A percentile compares a stretch with the other conserved stretches of the same genome.
phyloP scores from a whole-genome alignment of 2,797 vertebrate genomes.

The Dicrostonyx torquatus region DNA sequence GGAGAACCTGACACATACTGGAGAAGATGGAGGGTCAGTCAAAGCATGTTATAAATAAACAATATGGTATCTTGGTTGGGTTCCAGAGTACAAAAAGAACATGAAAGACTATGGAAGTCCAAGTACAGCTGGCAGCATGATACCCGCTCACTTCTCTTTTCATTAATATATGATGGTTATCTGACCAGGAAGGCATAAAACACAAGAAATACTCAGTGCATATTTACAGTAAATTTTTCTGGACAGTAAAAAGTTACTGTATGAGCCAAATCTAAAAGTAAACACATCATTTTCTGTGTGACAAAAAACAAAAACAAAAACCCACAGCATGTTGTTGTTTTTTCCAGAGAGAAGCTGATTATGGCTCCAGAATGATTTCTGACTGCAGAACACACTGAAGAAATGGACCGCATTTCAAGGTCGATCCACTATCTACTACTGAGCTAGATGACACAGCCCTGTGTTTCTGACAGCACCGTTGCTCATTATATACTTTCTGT shows the following conservation, averaged over 20 bases:
- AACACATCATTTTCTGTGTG: neutral
- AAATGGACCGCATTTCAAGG: neutral
- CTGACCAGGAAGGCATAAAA: neutral
- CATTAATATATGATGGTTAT: neutral
- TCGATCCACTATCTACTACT: too few relatives aligned
- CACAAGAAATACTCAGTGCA: neutral
- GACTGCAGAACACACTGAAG: neutral
- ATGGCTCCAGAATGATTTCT: neutral
- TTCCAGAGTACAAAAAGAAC: neutral
- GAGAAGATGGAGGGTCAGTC: neutral
- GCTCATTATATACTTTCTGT: neutral
- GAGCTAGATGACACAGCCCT: neutral
- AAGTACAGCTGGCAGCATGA: neutral
- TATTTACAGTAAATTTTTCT: neutral
- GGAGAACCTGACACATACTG: neutral
- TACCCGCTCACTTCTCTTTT: neutral
- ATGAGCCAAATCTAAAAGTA: constrained; percentile 6
- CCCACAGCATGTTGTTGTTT: too few relatives aligned
- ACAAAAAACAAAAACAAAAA: too few relatives aligned
- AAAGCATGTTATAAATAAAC: neutral
- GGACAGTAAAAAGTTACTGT: neutral
- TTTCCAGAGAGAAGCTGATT: neutral
- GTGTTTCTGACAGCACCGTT: neutral
- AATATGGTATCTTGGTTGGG: neutral
- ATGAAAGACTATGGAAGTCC: neutral